Evolutionary conservation across 2,113 vertebrate genomes (phyloP).

Genomic region (Rhinogobius similis): DNA sequence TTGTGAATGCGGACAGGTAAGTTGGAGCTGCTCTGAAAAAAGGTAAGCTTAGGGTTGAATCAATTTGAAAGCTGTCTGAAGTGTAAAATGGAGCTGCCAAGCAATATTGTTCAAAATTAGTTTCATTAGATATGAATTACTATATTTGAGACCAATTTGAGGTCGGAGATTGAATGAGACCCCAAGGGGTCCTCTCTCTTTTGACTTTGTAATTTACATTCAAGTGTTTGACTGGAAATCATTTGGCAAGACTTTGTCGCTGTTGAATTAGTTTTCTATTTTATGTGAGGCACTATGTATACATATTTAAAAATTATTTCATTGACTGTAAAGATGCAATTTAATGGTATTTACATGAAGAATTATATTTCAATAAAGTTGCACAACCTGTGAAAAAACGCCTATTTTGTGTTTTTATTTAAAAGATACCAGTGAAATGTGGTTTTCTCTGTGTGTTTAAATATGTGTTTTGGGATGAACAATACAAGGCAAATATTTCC

Average conservation of each 20-base stretch:
- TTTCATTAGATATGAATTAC: conserved; percentile 62
- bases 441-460: background rate
- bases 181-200: conserved; percentile 42
- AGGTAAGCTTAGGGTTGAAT: conserved; percentile 64
- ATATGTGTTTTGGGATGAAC: background rate
- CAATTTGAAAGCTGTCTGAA: conserved; percentile 40
- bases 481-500: background rate
- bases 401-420: conserved; percentile 24
- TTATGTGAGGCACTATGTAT: conserved; percentile 15
- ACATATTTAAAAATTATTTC: conserved; percentile 20
- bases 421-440: background rate
- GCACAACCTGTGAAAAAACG: conserved; percentile 30
- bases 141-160: conserved; percentile 63
- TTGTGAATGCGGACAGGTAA: conserved; percentile 53
- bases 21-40: conserved; percentile 31
- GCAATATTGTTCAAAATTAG: conserved; percentile 52
- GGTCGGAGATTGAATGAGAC: conserved; percentile 57
- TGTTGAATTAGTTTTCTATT: conserved; percentile 38
- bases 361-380: conserved; percentile 56
- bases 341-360: conserved; percentile 29
- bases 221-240: conserved; percentile 52
- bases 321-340: conserved; percentile 21
- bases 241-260: conserved; percentile 30
- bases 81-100: conserved; percentile 37
- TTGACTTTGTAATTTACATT: conserved; percentile 51